Conservation (phyloP, 1,140 invertebrate species). For the Drosophila pandora region DNA sequence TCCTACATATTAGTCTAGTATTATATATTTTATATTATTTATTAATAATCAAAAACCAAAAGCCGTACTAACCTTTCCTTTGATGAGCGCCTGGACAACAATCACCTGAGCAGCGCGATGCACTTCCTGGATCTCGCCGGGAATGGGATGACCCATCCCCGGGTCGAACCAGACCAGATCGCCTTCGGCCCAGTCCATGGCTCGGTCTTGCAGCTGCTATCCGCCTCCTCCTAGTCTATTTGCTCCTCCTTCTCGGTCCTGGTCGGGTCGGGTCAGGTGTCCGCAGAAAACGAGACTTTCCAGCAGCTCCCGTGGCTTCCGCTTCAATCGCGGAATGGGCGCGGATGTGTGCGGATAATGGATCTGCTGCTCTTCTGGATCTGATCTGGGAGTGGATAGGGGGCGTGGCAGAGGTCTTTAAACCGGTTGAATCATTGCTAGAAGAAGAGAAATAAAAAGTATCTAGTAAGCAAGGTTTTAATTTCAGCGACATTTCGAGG, state of each 20-base stretch:
- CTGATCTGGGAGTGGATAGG: constrained; percentile 7
- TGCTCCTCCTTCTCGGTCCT: too few species aligned
- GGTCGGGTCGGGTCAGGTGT: neutral
- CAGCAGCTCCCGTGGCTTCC: neutral
- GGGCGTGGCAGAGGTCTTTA: constrained; percentile 33
- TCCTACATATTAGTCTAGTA: neutral
- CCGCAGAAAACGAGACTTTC: neutral
- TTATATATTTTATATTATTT: too few species aligned
- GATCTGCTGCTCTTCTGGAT: neutral
- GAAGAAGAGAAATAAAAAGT: constrained; percentile 29
- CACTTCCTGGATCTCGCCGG: constrained; percentile 94
- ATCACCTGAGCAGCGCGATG: constrained; percentile 94
- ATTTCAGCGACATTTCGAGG: constrained; percentile 22
- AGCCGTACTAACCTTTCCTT: constrained; percentile 90
- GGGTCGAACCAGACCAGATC: constrained; percentile 97
- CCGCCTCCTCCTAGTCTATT: neutral
- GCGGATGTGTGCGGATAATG: neutral
- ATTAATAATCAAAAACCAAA: neutral
- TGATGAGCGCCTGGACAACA: constrained; percentile 93
- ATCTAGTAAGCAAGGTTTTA: constrained; percentile 43
- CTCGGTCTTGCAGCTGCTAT: neutral
- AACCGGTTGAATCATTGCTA: constrained; percentile 66
- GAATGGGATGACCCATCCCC: constrained; percentile 93
- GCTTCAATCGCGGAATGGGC: neutral
- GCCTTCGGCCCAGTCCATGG: constrained; percentile 87